These are phyloP conservation scores for Acronicta aceris DNA, from an alignment of 2,888 invertebrate genomes.

Conservation along the genomic window DNA sequence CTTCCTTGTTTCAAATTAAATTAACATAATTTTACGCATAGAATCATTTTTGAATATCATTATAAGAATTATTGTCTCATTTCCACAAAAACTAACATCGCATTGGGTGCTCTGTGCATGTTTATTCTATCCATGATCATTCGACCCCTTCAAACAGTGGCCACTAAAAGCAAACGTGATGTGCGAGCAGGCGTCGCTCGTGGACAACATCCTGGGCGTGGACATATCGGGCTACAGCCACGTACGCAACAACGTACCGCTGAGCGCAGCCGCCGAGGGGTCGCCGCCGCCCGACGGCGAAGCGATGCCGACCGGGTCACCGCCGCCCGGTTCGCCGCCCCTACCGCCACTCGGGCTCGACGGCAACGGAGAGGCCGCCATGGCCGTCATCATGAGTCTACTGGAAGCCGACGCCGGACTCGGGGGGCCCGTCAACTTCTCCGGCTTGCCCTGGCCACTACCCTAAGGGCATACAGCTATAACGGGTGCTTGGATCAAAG, in stretches of 20 bases:
- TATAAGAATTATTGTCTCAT: too few relatives aligned
- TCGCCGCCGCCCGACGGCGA: conserved; percentile 72
- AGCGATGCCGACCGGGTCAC: conserved; percentile 28
- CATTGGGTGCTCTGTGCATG: not conserved
- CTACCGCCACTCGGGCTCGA: conserved; percentile 84
- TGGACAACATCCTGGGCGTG: conserved; percentile 70
- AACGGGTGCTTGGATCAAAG: too few relatives aligned
- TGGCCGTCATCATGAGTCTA: conserved; percentile 97
- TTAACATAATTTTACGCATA: too few relatives aligned
- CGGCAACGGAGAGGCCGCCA: conserved; percentile 96
- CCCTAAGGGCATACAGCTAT: conserved; percentile 80
- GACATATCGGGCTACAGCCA: conserved; percentile 60
- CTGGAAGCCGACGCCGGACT: conserved; percentile 96
- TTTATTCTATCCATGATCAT: conserved; percentile 10
- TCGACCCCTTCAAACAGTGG: conserved; percentile 42
- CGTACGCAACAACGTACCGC: conserved; percentile 78
- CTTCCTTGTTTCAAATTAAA: too few relatives aligned
- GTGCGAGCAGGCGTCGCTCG: conserved; percentile 65
- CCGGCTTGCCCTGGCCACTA: conserved; percentile 95
- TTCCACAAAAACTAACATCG: too few relatives aligned
- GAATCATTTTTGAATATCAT: too few relatives aligned
- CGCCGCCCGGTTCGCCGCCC: conserved; percentile 68
- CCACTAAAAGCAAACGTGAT: conserved; percentile 46
- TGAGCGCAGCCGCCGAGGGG: conserved; percentile 68
- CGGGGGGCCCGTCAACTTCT: conserved; percentile 96